Base-by-base conservation (phyloP, 2,113 vertebrate species). In the Columba janthina region DNA sequence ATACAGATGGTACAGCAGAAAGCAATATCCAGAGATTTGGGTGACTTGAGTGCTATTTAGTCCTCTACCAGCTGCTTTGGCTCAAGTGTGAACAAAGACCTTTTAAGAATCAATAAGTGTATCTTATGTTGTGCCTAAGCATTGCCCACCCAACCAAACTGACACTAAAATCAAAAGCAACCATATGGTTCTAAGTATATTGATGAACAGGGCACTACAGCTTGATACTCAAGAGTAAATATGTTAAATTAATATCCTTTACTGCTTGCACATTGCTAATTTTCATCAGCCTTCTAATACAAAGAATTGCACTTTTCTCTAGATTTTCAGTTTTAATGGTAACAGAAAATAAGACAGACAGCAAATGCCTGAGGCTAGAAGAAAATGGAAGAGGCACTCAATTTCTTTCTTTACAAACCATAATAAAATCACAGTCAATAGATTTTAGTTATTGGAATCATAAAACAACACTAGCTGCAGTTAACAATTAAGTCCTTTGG, bases 1-100 rank as follows among this genome's bases (percentile, higher is more conserved):
- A 94, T 97, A 98, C 98, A 98, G 98, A 98, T 98, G 98, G 98
- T 90, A 74, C 88, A 92, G 78, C 96, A 97, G 97, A 98, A 98
- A 98, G 97, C 91, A 98, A 97, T 98, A 98, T 97, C 97, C 96
- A 98, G 98, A 98, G 97, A 98, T 97, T 96, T 98, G 97, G 95
- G 97, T 97, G 96, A 98, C 97, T 98, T 70, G 64, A 97, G 90
- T 95, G 90, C 95, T 97, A 97, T 98, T 96, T 98, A 98, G 94
- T 96, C 97, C 93, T 95, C 50, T 77, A 97, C 97, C 98, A 98
- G 97, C 96, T 98, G 98, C 97, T 98, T 98, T 97, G 97, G 97
- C 97, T 98, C 94, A 97, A 98, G 92, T 96, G 95, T 97, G 96
- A 98, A 98, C 96, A 98, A 98, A 98, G 98, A 98, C 96, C 96